phyloP scores from a whole-genome alignment of 2,113 vertebrate species.

The Osmerus mordax region DNA sequence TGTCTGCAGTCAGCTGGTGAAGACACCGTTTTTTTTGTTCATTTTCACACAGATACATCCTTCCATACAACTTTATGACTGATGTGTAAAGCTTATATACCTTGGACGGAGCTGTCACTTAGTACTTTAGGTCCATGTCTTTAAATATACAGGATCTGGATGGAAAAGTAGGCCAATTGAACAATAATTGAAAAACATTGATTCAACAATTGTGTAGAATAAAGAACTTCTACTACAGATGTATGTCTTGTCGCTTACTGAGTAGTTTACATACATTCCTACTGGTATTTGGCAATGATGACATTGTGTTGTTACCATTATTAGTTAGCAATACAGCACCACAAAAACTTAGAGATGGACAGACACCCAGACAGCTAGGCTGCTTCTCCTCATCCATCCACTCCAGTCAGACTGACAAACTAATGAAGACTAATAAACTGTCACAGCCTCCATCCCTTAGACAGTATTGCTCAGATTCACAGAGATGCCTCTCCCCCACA shows the following conservation, averaged over 20 bases:
- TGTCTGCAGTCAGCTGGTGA: conserved; percentile 3
- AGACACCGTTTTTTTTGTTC: conserved; percentile 11
- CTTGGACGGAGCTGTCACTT: too few relatives aligned
- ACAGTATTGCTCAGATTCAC: conserved; percentile 51
- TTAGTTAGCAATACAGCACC: background rate
- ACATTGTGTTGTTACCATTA: too few relatives aligned
- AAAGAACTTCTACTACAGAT: too few relatives aligned
- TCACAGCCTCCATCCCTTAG: conserved; percentile 39
- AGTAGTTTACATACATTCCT: too few relatives aligned
- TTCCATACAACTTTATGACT: background rate
- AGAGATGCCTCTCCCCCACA: conserved; percentile 16
- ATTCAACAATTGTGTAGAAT: too few relatives aligned
- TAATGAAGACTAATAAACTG: conserved; percentile 72
- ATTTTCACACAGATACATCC: conserved; percentile 22
- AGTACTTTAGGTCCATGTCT: too few relatives aligned
- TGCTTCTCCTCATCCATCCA: conserved; percentile 48
- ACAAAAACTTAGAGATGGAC: background rate
- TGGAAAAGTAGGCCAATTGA: too few relatives aligned
- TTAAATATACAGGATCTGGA: too few relatives aligned
- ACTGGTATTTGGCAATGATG: too few relatives aligned
- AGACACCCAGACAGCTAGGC: conserved; percentile 32
- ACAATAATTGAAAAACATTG: too few relatives aligned
- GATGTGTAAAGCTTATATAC: too few relatives aligned
- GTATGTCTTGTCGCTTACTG: too few relatives aligned
- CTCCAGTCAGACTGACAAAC: conserved; percentile 47